A percentile compares a stretch with the other conserved stretches of the same genome.
phyloP scores from a whole-genome alignment of 2,888 invertebrate species.

The Prenolepis imparis region DNA sequence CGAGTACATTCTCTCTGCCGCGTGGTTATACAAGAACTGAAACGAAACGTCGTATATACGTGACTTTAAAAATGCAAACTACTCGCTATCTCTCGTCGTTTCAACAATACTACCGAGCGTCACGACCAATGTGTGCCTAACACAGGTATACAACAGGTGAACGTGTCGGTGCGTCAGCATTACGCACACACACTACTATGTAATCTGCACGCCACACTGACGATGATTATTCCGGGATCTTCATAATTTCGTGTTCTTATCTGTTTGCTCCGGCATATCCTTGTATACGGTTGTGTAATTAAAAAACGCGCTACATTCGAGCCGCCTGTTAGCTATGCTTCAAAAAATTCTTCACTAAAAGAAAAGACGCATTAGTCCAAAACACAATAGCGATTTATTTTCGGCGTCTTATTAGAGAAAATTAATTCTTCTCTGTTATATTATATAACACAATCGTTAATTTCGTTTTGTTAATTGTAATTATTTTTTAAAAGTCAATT shows the following conservation, averaged over 20 bases:
- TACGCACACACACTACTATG: slow-evolving; percentile 16
- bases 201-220: slow-evolving; percentile 40
- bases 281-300: slow-evolving; percentile 67
- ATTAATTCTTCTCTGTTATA: slow-evolving; percentile 13
- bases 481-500: background rate
- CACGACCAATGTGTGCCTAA: slow-evolving; percentile 31
- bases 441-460: background rate
- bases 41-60: slow-evolving; percentile 57
- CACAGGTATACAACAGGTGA: slow-evolving; percentile 50
- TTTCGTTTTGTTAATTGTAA: slow-evolving; percentile 1
- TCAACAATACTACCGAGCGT: slow-evolving; percentile 54
- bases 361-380: background rate
- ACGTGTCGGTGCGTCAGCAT: slow-evolving; percentile 54
- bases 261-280: slow-evolving; percentile 70
- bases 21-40: slow-evolving; percentile 43
- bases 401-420: slow-evolving; percentile 18
- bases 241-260: slow-evolving; percentile 72
- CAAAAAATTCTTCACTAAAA: slow-evolving; percentile 28
- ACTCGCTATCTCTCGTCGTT: slow-evolving; percentile 70
- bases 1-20: background rate
- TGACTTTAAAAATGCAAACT: slow-evolving; percentile 71
- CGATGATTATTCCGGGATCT: slow-evolving; percentile 58
- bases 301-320: slow-evolving; percentile 43
- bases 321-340: slow-evolving; percentile 25
- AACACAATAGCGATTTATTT: background rate